A percentile compares a stretch with the other conserved stretches of the same genome.
Evolutionary conservation across 2,797 vertebrate genomes (phyloP).

Genomic region (Harpagifer antarcticus): DNA sequence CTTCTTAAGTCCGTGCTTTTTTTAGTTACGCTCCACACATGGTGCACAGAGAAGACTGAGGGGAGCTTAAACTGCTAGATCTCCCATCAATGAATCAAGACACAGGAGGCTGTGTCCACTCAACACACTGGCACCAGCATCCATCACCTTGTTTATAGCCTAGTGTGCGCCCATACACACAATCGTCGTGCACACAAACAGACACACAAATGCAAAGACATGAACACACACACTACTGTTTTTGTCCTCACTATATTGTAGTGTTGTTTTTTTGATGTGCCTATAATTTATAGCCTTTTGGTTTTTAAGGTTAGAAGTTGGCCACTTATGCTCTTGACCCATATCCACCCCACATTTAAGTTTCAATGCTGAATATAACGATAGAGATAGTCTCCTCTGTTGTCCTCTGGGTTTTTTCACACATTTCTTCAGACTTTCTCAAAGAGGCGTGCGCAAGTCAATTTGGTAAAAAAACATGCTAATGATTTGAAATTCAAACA

Average conservation of each 20-base stretch:
- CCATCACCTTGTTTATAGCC: slow-evolving; percentile 69
- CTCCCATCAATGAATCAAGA: slow-evolving; percentile 75
- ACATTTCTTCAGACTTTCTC: not conserved
- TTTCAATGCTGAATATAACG: not conserved
- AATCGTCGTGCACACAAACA: too few species aligned
- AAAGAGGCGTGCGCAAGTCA: too few species aligned
- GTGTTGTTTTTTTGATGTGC: slow-evolving; percentile 14
- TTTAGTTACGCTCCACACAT: slow-evolving; percentile 20
- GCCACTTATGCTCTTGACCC: slow-evolving; percentile 31
- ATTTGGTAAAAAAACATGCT: too few species aligned
- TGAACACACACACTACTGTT: not conserved
- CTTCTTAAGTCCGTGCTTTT: slow-evolving; percentile 21
- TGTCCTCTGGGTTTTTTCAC: not conserved
- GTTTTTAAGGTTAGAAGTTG: slow-evolving; percentile 17
- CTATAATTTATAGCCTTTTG: slow-evolving; percentile 36
- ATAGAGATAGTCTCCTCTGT: slow-evolving; percentile 3
- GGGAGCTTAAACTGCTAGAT: slow-evolving; percentile 51
- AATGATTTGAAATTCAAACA: too few species aligned
- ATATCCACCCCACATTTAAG: slow-evolving; percentile 7
- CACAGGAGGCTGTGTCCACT: slow-evolving; percentile 70
- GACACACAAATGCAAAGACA: not conserved
- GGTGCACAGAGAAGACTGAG: slow-evolving; percentile 34
- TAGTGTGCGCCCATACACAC: not conserved
- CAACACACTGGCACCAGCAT: slow-evolving; percentile 62
- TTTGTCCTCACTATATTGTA: slow-evolving; percentile 23